A percentile compares a stretch with the other conserved stretches of the same genome.
Evolutionary conservation across 1,140 invertebrate genomes (phyloP).

Genomic region (Drosophila gunungcola): DNA sequence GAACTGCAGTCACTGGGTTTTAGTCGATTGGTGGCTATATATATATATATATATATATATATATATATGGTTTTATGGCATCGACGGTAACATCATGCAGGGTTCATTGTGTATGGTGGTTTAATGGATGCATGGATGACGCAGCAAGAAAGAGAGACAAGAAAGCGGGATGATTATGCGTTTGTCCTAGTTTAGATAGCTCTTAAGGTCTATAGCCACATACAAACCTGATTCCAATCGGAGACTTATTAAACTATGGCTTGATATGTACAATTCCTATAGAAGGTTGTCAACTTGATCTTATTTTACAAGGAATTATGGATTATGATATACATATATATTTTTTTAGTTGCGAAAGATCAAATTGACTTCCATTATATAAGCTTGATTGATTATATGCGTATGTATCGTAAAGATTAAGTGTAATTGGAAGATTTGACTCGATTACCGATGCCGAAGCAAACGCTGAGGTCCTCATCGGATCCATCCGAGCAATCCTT

Average conservation of each 20-base stretch:
- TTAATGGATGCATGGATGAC: slow-evolving; percentile 12
- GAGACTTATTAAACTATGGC: slow-evolving; percentile 23
- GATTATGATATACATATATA: neutral
- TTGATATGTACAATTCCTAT: neutral
- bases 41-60: slow-evolving; percentile 37
- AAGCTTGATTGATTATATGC: neutral
- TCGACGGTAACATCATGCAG: slow-evolving; percentile 15
- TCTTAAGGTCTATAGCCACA: slow-evolving; percentile 12
- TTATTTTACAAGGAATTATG: neutral
- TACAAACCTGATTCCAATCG: slow-evolving; percentile 30
- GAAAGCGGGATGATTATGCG: slow-evolving; percentile 50
- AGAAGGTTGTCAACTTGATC: slow-evolving; percentile 4
- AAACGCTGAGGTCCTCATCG: slow-evolving; percentile 86
- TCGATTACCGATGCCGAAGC: slow-evolving; percentile 55
- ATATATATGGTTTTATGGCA: slow-evolving; percentile 1
- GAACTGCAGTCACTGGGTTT: slow-evolving; percentile 84
- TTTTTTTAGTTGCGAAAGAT: neutral
- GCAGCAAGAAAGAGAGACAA: slow-evolving; percentile 59
- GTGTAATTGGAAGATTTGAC: slow-evolving; percentile 8
- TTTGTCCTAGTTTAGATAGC: slow-evolving; percentile 1
- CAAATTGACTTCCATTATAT: neutral
- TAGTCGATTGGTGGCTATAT: slow-evolving; percentile 62
- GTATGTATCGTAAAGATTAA: neutral
- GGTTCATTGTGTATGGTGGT: slow-evolving; percentile 27
- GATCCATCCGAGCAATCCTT: slow-evolving; percentile 89